Conservation (phyloP, 1,140 invertebrate genomes). For the Chironomus tepperi region DNA sequence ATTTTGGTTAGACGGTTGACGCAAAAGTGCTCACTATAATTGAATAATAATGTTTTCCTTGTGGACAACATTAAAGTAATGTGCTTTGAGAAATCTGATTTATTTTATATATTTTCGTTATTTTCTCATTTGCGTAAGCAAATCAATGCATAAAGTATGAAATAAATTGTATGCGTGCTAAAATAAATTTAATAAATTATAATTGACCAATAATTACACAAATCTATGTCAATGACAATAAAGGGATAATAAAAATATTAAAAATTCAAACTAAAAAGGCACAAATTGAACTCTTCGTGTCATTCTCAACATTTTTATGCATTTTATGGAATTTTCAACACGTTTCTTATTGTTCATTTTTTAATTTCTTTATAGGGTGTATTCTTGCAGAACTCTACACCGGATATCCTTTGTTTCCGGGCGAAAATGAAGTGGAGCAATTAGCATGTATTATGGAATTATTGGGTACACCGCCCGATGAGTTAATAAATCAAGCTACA, state of each 20-base stretch:
- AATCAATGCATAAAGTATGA: not conserved
- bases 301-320: too few relatives aligned
- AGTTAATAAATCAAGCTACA: constrained; percentile 67
- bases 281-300: too few relatives aligned
- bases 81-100: too few relatives aligned
- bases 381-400: constrained; percentile 96
- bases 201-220: not conserved
- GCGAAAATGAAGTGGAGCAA: constrained; percentile 97
- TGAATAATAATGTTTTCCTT: not conserved
- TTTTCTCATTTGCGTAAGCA: not conserved
- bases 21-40: not conserved
- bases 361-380: constrained; percentile 57
- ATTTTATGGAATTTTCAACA: too few relatives aligned
- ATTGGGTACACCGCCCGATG: constrained; percentile 79
- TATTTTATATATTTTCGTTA: too few relatives aligned
- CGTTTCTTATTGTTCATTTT: constrained; percentile 24
- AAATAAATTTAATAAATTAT: not conserved
- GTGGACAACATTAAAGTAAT: too few relatives aligned
- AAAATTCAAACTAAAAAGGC: too few relatives aligned
- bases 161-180: not conserved
- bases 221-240: not conserved
- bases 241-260: too few relatives aligned
- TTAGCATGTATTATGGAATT: constrained; percentile 97
- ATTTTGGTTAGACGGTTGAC: not conserved
- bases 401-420: constrained; percentile 93